Conservation (phyloP, 2,888 invertebrate genomes). For the Lasioglossum malachurum region DNA sequence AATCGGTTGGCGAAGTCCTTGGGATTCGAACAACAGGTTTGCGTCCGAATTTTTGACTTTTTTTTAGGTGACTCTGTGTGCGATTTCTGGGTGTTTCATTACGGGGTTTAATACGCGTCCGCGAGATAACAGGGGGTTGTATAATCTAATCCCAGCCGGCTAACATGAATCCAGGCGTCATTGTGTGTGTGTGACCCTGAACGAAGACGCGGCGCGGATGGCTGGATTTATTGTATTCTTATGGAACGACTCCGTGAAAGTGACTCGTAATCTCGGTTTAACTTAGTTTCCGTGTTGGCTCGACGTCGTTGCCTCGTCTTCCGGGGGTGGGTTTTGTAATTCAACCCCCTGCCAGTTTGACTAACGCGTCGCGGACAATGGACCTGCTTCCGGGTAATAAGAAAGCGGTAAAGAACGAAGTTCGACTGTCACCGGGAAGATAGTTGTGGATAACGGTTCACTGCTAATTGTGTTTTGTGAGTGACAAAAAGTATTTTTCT, state of each 20-base stretch:
- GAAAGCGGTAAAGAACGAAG: background rate
- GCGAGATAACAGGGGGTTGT: background rate
- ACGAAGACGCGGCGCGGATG: background rate
- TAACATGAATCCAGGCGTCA: background rate
- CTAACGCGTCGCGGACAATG: background rate
- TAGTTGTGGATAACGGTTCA: background rate
- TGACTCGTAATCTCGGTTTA: constrained; percentile 15
- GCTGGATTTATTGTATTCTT: constrained; percentile 5
- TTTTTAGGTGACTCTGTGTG: background rate
- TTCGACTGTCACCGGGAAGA: background rate
- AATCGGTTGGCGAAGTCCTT: too few relatives aligned
- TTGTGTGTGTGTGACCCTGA: background rate
- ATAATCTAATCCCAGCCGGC: background rate
- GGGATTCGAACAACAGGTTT: background rate
- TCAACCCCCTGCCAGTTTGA: background rate
- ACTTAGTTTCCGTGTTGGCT: background rate
- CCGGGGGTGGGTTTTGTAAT: background rate
- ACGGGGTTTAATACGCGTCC: background rate
- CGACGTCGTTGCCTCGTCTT: background rate
- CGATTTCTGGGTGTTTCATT: background rate
- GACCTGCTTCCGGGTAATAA: background rate
- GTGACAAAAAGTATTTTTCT: background rate
- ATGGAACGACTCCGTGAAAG: background rate
- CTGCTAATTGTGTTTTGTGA: background rate
- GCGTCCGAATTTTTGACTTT: background rate